Conservation (phyloP, 2,888 invertebrate species). For the Diplolepis rosae region DNA sequence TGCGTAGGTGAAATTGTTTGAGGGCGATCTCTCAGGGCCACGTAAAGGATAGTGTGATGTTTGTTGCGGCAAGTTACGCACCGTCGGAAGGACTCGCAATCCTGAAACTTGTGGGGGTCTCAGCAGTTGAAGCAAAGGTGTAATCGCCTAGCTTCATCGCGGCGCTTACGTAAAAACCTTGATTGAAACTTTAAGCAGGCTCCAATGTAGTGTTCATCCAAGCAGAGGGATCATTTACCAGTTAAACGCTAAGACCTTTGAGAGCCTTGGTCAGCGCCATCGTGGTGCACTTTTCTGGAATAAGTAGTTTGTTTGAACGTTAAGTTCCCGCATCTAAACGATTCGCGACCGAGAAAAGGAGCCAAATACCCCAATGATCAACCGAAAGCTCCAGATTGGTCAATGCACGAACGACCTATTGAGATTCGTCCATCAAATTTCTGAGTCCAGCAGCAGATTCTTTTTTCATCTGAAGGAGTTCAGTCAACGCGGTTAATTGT, state of each 20-base stretch:
- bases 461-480: constrained; percentile 7
- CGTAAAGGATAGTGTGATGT: neutral
- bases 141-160: neutral
- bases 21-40: neutral
- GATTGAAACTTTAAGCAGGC: neutral
- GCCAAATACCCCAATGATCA: constrained; percentile 27
- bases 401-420: constrained; percentile 32
- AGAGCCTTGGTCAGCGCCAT: too few species aligned
- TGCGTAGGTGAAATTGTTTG: too few species aligned
- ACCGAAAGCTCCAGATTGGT: constrained; percentile 21
- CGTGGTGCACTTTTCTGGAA: too few species aligned
- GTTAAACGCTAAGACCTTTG: too few species aligned
- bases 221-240: neutral
- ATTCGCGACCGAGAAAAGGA: neutral
- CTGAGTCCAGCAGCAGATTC: constrained; percentile 29
- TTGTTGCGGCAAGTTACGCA: neutral
- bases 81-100: neutral
- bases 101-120: neutral
- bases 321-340: constrained; percentile 16
- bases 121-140: neutral
- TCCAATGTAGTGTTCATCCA: neutral
- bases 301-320: too few species aligned
- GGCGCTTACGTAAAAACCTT: neutral
- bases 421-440: constrained; percentile 26
- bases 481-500: constrained; percentile 8